Base-by-base conservation (phyloP, 2,113 vertebrate genomes). In the Oryzias melastigma region DNA sequence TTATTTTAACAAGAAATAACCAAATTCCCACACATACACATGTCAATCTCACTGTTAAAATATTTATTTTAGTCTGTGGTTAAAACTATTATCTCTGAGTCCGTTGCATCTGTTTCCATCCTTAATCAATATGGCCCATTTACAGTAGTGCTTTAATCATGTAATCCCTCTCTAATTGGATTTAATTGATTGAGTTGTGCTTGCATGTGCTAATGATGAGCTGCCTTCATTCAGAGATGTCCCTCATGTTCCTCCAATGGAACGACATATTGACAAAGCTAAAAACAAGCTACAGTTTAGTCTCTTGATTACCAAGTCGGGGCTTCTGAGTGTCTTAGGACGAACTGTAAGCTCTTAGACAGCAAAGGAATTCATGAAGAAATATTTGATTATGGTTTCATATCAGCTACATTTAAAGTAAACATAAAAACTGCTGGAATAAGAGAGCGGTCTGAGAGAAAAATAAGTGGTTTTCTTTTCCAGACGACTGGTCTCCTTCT, bases 401-500 rank as follows among this genome's bases (percentile, higher is more conserved):
- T 61, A 65, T 52, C 25, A 52, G 62, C 73, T 55, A 71, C 47
- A 54, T 24, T 51, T 12, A 64, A 43, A 64, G 46, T 46, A 52
- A 43, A 35, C 44, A 52, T 27, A 40, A 47, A 66, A 60, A 59
- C 50, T 42, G 4, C 46, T 18, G 59, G 19, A 27, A 51, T 68
- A 62, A 54, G 42, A 19, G 50, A 1, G 27, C 43, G n/a, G 54
- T 57, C 68, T 52, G 71, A 60, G 43, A 22, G 5, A 58, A 14
- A 40, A 1, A 12, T 14, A 35, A 3, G 8, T 13, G 10, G 2
- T 35, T 64, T 56, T 14, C 15, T 62, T 62, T 68, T 62, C 69
- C 78, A 75, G 72, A 41, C 52, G 61, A 56, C 58, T 58, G 55
- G 73, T 78, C 67, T 85, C 72, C 82, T 72, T 68, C 65, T 72